A percentile compares a stretch with the other conserved stretches of the same genome.
phyloP scores from a whole-genome alignment of 2,797 vertebrate genomes.

The Mus spretus region DNA sequence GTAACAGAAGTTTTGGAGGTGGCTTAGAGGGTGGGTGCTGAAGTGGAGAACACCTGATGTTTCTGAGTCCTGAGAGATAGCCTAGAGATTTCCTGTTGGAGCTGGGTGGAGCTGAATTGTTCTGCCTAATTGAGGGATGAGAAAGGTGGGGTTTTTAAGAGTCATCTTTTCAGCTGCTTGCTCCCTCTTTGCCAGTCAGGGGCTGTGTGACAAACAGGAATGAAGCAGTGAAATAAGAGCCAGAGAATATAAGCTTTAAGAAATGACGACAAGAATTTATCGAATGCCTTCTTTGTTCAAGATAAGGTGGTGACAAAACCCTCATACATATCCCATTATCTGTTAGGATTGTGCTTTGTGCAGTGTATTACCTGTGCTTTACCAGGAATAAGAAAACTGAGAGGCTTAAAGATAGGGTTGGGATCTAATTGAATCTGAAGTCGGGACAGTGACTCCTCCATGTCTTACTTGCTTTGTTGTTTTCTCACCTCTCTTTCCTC shows the following conservation, averaged over 20 bases:
- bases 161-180: background rate
- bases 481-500: background rate
- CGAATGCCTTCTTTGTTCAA: constrained; percentile 20
- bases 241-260: background rate
- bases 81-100: background rate
- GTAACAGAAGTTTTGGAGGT: background rate
- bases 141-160: background rate
- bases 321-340: background rate
- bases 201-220: background rate
- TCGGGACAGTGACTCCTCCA: background rate
- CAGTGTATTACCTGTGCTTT: background rate
- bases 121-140: constrained; percentile 16
- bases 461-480: background rate
- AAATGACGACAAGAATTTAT: background rate
- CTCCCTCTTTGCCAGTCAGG: background rate
- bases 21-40: background rate
- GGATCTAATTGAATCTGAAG: background rate
- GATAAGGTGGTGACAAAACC: background rate
- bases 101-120: background rate
- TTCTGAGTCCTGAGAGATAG: background rate
- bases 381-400: constrained; percentile 13
- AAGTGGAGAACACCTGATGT: background rate
- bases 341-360: background rate
- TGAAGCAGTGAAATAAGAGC: background rate
- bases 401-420: background rate